Percentiles rank a stretch among this genome's conserved stretches.
phyloP scores from a whole-genome alignment of 2,113 vertebrate genomes.

The Dromiciops gliroides region DNA sequence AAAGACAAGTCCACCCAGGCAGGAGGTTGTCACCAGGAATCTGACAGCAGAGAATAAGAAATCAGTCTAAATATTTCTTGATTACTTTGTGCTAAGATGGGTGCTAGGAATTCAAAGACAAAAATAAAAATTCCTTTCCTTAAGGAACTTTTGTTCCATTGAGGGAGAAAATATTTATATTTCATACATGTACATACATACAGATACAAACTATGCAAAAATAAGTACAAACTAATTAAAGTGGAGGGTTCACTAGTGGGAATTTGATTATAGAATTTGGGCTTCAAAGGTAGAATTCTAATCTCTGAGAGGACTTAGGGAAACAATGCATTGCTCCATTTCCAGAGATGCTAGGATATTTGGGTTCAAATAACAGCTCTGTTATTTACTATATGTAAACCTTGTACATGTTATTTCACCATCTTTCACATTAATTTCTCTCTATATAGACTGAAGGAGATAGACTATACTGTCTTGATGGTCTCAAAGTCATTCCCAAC shows the following conservation, averaged over 20 bases:
- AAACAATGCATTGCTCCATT: too few species aligned
- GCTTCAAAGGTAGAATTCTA: not conserved
- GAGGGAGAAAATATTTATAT: not conserved
- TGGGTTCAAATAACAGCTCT: too few species aligned
- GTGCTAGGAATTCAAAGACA: not conserved
- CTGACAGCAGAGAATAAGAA: not conserved
- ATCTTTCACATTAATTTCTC: not conserved
- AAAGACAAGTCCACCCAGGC: not conserved
- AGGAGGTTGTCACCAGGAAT: not conserved
- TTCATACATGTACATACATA: not conserved
- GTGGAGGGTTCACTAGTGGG: not conserved
- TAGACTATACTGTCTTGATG: not conserved
- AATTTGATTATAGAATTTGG: not conserved
- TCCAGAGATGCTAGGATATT: too few species aligned
- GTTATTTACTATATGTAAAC: too few species aligned
- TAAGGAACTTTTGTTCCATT: not conserved
- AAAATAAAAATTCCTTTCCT: not conserved
- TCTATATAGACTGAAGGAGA: not conserved
- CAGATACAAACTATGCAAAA: not conserved
- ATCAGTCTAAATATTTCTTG: not conserved
- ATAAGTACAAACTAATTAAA: not conserved
- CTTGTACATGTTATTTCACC: not conserved
- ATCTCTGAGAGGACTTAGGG: too few species aligned
- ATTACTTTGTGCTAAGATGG: not conserved
- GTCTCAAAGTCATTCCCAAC: not conserved